These are phyloP conservation scores for Ferdinandea cuprea DNA, from an alignment of 2,888 invertebrate species.

Conservation along the genomic window DNA sequence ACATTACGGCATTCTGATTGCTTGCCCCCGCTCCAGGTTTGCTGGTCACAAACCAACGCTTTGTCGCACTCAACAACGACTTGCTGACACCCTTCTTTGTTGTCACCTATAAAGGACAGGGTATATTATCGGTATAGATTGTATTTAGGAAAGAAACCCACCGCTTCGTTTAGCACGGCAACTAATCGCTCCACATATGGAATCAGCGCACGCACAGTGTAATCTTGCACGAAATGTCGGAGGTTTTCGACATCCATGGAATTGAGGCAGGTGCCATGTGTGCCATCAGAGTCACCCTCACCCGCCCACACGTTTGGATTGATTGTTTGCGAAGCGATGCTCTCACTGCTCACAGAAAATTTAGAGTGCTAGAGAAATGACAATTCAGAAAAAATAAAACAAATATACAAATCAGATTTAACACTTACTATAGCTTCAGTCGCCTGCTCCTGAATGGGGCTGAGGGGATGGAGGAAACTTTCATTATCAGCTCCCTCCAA, in stretches of 20 bases:
- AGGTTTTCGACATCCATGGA: slow-evolving; percentile 93
- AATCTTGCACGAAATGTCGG: slow-evolving; percentile 93
- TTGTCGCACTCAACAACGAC: slow-evolving; percentile 96
- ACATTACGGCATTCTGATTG: slow-evolving; percentile 92
- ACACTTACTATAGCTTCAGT: slow-evolving; percentile 84
- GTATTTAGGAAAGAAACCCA: slow-evolving; percentile 78
- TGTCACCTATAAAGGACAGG: slow-evolving; percentile 84
- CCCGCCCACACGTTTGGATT: slow-evolving; percentile 85
- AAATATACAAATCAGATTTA: too few relatives aligned
- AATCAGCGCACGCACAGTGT: slow-evolving; percentile 92
- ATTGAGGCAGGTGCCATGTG: slow-evolving; percentile 90
- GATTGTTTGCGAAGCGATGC: slow-evolving; percentile 84
- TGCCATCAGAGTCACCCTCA: slow-evolving; percentile 84
- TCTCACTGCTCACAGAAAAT: slow-evolving; percentile 85
- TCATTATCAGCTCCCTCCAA: slow-evolving; percentile 78
- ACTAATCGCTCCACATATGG: slow-evolving; percentile 97
- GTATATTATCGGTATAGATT: background rate
- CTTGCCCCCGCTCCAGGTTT: slow-evolving; percentile 90
- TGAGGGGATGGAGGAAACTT: slow-evolving; percentile 88
- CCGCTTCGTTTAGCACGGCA: slow-evolving; percentile 89
- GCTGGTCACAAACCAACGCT: slow-evolving; percentile 96
- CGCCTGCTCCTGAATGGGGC: slow-evolving; percentile 87
- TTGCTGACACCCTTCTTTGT: slow-evolving; percentile 96
- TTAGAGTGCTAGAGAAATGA: slow-evolving; percentile 80
- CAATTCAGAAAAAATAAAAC: background rate